These are phyloP conservation scores for Umimayanthus kanabou DNA, from an alignment of 92 coral and sea anemone species.

Conservation along the genomic window DNA sequence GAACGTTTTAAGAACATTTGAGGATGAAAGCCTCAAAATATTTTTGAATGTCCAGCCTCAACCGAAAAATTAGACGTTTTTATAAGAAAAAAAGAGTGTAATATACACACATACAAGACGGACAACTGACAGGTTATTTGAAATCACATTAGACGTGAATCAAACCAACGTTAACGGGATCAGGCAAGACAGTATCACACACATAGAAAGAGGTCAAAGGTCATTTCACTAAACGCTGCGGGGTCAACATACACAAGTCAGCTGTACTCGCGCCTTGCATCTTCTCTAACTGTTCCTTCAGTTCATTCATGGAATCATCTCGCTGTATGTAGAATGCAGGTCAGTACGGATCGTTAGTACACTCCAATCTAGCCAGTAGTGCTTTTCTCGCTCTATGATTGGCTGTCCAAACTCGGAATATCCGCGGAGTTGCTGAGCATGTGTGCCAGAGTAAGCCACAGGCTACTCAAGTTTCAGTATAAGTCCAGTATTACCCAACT, in stretches of 20 bases:
- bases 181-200: background rate
- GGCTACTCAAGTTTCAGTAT: background rate
- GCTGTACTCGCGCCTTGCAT: conserved; percentile 58
- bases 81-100: no score
- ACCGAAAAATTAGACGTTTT: no score
- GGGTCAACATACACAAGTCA: conserved; percentile 20
- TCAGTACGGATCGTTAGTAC: background rate
- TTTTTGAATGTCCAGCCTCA: no score
- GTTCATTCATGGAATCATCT: conserved; percentile 77
- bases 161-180: background rate
- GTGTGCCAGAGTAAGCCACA: background rate
- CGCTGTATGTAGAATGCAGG: conserved; percentile 65
- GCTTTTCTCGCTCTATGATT: background rate
- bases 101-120: background rate
- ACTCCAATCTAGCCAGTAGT: background rate
- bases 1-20: no score
- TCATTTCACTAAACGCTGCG: conserved; percentile 4
- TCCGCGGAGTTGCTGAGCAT: background rate
- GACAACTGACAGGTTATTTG: background rate
- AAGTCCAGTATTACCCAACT: background rate
- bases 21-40: no score
- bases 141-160: background rate
- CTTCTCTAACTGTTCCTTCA: conserved; percentile 91
- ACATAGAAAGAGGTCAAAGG: background rate
- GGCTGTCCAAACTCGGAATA: background rate